phyloP scores from a whole-genome alignment of 2,113 vertebrate genomes.

The Gopherus flavomarginatus region DNA sequence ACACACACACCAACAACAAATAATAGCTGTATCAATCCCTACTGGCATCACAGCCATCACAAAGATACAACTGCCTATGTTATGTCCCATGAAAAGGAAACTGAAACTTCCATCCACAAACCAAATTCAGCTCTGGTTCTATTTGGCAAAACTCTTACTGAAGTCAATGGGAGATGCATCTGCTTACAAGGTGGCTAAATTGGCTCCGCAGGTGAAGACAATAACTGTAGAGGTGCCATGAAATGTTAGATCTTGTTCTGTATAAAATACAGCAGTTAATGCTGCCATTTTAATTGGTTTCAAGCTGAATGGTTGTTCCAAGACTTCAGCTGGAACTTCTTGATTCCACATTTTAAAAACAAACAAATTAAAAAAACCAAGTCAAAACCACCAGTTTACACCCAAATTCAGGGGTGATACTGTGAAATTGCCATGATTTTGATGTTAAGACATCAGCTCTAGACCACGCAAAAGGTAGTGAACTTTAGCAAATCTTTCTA shows the following conservation, averaged over 20 bases:
- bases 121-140: not conserved
- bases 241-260: not conserved
- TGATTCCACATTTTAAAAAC: not conserved
- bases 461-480: not conserved
- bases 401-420: not conserved
- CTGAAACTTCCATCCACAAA: not conserved
- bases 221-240: not conserved
- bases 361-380: not conserved
- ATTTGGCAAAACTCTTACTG: not conserved
- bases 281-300: no score
- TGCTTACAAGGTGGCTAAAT: accelerated
- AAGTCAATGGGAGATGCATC: not conserved
- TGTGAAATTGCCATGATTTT: not conserved
- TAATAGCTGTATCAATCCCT: not conserved
- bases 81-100: not conserved
- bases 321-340: not conserved
- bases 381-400: not conserved
- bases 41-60: not conserved
- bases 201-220: not conserved
- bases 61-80: not conserved
- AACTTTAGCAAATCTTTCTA: not conserved
- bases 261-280: not conserved
- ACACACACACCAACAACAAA: not conserved
- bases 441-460: not conserved
- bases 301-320: not conserved